phyloP scores from a whole-genome alignment of 1,140 invertebrate species.

The Camponotus pennsylvanicus region DNA sequence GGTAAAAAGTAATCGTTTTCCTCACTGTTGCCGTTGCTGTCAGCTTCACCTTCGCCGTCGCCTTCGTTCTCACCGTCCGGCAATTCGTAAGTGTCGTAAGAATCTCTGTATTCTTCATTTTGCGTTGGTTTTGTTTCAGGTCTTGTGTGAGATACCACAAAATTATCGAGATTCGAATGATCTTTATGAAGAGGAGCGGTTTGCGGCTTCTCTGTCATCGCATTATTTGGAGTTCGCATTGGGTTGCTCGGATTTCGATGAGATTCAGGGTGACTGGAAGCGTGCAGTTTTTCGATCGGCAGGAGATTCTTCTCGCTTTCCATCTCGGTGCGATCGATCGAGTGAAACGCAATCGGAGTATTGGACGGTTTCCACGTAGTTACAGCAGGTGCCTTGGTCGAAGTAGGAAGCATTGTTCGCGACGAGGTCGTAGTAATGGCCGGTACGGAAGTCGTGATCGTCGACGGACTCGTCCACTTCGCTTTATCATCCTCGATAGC shows the following conservation, averaged over 20 bases:
- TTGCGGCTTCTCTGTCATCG: not conserved
- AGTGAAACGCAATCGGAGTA: conserved; percentile 42
- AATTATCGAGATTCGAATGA: conserved; percentile 68
- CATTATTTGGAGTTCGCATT: not conserved
- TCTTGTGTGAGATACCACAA: conserved; percentile 57
- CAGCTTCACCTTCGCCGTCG: not conserved
- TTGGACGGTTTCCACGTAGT: conserved; percentile 81
- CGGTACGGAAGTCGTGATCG: conserved; percentile 62
- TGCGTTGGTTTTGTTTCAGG: conserved; percentile 53
- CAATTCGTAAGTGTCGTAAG: conserved; percentile 78
- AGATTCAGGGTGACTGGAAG: conserved; percentile 13
- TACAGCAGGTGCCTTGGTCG: conserved; percentile 69
- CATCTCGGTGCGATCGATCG: conserved; percentile 59
- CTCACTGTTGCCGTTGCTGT: not conserved
- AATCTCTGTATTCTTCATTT: conserved; percentile 79
- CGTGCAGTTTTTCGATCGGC: conserved; percentile 76
- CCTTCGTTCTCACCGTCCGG: conserved; percentile 59
- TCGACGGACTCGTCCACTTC: conserved; percentile 70
- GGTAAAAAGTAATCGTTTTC: conserved; percentile 26
- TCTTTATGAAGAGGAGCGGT: conserved; percentile 36
- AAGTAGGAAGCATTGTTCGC: conserved; percentile 71
- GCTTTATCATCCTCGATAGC: conserved; percentile 63
- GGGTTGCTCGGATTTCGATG: conserved; percentile 15
- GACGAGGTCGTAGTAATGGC: conserved; percentile 79
- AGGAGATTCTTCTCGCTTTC: conserved; percentile 77